These are phyloP conservation scores for Drosophila rufa DNA, from an alignment of 1,140 invertebrate genomes.

Conservation along the genomic window DNA sequence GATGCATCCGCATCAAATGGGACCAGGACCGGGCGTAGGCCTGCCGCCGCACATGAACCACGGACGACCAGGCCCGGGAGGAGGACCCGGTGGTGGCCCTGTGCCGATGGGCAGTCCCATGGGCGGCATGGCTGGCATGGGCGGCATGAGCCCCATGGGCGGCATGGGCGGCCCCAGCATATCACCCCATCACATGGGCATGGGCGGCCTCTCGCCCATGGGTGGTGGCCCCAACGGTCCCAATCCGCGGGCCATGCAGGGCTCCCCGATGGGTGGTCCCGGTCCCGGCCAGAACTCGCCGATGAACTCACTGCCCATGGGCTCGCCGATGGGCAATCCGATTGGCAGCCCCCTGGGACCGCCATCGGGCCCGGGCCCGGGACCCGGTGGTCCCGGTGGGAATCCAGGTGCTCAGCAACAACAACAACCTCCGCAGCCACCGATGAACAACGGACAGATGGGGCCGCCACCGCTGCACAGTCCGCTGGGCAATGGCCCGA, in stretches of 20 bases:
- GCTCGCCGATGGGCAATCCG: constrained; percentile 89
- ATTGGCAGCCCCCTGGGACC: constrained; percentile 90
- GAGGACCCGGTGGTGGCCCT: constrained; percentile 59
- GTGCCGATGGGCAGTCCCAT: constrained; percentile 84
- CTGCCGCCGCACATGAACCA: constrained; percentile 84
- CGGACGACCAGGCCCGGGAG: constrained; percentile 64
- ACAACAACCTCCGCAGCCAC: constrained; percentile 79
- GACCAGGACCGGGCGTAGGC: constrained; percentile 77
- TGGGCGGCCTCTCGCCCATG: constrained; percentile 88
- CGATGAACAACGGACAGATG: constrained; percentile 85
- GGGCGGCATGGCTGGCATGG: constrained; percentile 85
- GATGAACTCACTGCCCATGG: constrained; percentile 91
- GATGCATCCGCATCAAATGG: constrained; percentile 85
- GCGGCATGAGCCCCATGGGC: constrained; percentile 88
- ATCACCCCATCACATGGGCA: constrained; percentile 88
- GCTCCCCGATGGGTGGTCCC: constrained; percentile 86
- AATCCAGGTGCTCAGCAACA: constrained; percentile 53
- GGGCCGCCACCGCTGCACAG: constrained; percentile 81
- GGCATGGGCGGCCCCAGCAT: constrained; percentile 86
- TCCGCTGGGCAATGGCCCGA: constrained; percentile 80
- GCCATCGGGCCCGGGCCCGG: constrained; percentile 87
- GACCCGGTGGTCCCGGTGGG: constrained; percentile 87
- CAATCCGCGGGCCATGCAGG: constrained; percentile 87
- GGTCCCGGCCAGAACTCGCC: constrained; percentile 86
- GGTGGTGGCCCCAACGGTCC: constrained; percentile 87